Base-by-base conservation (phyloP, 1,140 invertebrate genomes). In the Achatina immaculata region DNA sequence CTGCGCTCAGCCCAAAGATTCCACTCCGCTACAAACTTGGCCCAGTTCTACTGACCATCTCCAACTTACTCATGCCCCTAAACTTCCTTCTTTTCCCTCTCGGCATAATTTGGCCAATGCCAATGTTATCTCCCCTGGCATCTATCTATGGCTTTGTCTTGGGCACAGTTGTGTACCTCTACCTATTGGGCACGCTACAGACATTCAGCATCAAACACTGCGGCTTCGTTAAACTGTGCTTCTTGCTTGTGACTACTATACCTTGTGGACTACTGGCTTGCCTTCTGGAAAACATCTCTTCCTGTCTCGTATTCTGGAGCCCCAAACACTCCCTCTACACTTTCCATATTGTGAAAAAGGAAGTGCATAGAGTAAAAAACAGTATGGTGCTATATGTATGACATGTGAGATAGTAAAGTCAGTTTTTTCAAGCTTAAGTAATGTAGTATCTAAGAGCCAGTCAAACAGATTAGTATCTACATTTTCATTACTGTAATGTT, bases 341-440 rank as follows among this genome's bases (percentile, higher is more conserved):
- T 91, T 99, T 98, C 92, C 98, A 98, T 91, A 94, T 99, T 84
- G 97, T 99, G 14, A 96, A 97, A 87, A 99, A 98, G 90, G 95
- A 97, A 40, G 40, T 82, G 19, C 9, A 36, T 7, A 42, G 42
- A n/a, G n/a, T n/a, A n/a, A n/a, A n/a, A n/a, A n/a, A n/a, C n/a
- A n/a, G n/a, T n/a, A n/a, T n/a, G n/a, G n/a, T n/a, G n/a, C n/a
- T n/a, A n/a, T n/a, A n/a, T n/a, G n/a, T n/a, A n/a, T n/a, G n/a
- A n/a, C n/a, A n/a, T n/a, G n/a, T n/a, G n/a, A n/a, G n/a, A n/a
- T n/a, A n/a, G n/a, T n/a, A n/a, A n/a, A n/a, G n/a, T n/a, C n/a
- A n/a, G n/a, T n/a, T n/a, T n/a, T n/a, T n/a, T n/a, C n/a, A n/a
- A n/a, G n/a, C n/a, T n/a, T n/a, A n/a, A n/a, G n/a, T n/a, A n/a